phyloP scores from a whole-genome alignment of 2,797 vertebrate genomes.

The Rhynchotus rufescens region DNA sequence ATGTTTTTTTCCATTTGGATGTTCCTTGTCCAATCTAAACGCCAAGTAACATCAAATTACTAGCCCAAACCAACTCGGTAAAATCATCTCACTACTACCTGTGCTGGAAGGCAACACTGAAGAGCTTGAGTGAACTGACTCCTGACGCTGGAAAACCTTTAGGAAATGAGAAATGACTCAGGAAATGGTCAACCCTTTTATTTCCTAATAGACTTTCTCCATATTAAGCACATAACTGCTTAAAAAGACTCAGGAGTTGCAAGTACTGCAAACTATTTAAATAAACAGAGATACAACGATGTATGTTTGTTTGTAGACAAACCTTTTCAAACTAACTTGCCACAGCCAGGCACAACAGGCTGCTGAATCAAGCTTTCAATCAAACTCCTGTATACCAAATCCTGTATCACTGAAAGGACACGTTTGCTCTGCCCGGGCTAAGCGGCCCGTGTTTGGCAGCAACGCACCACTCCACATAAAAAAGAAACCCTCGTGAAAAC shows the following conservation, averaged over 20 bases:
- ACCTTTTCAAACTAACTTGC: background rate
- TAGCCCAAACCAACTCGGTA: background rate
- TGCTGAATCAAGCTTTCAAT: background rate
- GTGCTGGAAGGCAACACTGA: background rate
- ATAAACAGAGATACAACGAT: background rate
- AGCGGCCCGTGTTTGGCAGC: background rate
- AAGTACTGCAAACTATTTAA: background rate
- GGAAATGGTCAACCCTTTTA: background rate
- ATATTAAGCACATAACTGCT: background rate
- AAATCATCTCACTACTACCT: background rate
- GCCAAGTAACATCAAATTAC: background rate
- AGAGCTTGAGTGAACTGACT: accelerated
- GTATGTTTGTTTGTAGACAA: background rate
- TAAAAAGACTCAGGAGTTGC: background rate
- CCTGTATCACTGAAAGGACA: background rate
- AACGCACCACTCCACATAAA: background rate
- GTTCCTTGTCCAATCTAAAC: background rate
- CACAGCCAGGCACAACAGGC: background rate
- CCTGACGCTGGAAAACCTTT: background rate
- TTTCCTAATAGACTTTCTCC: background rate
- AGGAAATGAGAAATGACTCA: background rate
- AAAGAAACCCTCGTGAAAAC: background rate
- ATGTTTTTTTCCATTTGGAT: background rate
- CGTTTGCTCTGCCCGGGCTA: no score
- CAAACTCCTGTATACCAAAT: background rate